Evolutionary conservation across 2,797 vertebrate species (phyloP), one percentile per base, ranked within the genome.

Genomic region (Trichosurus vulpecula): DNA sequence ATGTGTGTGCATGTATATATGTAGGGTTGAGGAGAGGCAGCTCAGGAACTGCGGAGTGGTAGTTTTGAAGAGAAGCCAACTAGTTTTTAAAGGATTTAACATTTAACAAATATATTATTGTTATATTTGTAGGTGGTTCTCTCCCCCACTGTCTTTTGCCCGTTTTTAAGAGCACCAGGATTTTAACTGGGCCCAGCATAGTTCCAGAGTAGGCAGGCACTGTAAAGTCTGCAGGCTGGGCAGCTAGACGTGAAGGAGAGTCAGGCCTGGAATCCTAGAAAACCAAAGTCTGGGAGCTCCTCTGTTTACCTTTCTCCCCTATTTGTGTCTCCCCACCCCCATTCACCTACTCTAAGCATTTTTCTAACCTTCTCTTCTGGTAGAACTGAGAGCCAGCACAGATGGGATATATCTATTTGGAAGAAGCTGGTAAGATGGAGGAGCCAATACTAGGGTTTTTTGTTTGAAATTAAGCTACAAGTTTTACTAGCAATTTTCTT

Each of bases 261-360:
- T 87, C 9, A 2, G 41, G 41, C 74, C 41, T 87, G 87, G 25
- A n/a, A 30, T 22, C 27, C 93, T 14, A 66, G 90, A 55, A 95
- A 96, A 30, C 92, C 4, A 9, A 87, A 87, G n/a, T 91, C 95
- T 93, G 54, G 87, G 95, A 90, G 31, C 29, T 54, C 81, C 19
- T 87, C 2, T 87, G 27, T 87, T 87, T 87, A 12, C 41, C 74
- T 87, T 87, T 51, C 74, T 81, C 41, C 74, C 74, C 41, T 51
- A 47, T 87, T 87, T 87, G 41, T 47, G 41, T 87, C 41, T 74
- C 6, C 31, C 57, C 54, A 52, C 0, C 12, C 81, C 35, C n/a
- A 8, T 19, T 52, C 31, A 6, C 47, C 22, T 27, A 81, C n/a
- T 31, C 25, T 56, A 53, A 11, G 58, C 51, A 35, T 61, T 90